phyloP scores from a whole-genome alignment of 2,113 vertebrate genomes.

The Phalacrocorax carbo region DNA sequence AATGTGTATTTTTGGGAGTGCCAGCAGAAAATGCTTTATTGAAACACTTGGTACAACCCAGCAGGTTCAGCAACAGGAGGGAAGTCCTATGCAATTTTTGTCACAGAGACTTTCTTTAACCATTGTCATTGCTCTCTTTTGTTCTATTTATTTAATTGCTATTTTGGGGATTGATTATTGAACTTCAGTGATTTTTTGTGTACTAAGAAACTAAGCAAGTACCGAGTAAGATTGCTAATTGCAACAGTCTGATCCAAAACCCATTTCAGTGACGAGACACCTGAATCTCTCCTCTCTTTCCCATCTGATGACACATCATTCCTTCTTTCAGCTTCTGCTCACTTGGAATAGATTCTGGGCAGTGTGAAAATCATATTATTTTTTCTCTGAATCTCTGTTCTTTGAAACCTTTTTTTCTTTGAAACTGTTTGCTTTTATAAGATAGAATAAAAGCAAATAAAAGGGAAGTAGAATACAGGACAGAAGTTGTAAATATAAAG shows the following conservation, averaged over 20 bases:
- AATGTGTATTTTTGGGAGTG: background rate
- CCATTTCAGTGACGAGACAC: background rate
- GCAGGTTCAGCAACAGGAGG: background rate
- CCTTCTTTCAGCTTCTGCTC: background rate
- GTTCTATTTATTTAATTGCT: background rate
- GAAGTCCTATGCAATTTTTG: background rate
- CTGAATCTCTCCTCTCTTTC: background rate
- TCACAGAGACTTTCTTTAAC: background rate
- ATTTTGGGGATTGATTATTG: background rate
- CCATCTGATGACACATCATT: background rate
- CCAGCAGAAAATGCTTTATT: background rate
- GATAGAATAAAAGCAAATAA: background rate
- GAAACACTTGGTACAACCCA: background rate
- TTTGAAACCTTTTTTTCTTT: background rate
- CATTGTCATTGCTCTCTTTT: background rate
- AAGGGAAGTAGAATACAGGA: background rate
- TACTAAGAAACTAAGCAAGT: background rate
- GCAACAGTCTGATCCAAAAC: background rate
- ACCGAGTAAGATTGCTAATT: background rate
- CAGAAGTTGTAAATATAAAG: background rate
- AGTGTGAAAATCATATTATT: background rate
- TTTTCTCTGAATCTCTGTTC: background rate
- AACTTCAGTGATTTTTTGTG: background rate
- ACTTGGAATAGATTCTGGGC: background rate
- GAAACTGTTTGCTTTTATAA: background rate